A percentile compares a stretch with the other conserved stretches of the same genome.
Conservation (phyloP, 2,888 invertebrate species). For the Rotaria macrura region DNA sequence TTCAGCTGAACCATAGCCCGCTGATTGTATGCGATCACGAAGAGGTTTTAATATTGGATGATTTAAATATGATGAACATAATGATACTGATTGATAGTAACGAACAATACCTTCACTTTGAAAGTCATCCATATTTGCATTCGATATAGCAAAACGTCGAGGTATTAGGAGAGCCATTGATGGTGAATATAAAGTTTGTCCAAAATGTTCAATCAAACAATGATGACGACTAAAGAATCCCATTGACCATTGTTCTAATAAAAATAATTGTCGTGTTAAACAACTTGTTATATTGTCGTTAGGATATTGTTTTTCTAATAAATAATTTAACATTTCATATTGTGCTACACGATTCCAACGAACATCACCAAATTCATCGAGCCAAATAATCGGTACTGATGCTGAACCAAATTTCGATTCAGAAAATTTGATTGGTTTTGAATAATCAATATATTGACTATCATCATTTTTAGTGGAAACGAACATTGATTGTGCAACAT, state of each 20-base stretch:
- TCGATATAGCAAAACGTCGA: neutral
- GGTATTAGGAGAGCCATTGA: neutral
- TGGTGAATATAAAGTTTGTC: conserved; percentile 6
- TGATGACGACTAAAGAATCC: neutral
- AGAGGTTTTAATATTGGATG: neutral
- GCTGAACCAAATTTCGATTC: neutral
- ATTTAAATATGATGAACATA: neutral
- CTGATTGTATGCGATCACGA: neutral
- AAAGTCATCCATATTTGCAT: neutral
- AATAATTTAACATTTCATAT: neutral
- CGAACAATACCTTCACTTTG: neutral
- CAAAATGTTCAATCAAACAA: conserved; percentile 4
- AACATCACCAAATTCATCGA: neutral
- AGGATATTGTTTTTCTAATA: neutral
- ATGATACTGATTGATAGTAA: neutral
- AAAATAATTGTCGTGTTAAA: neutral
- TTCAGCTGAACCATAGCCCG: neutral
- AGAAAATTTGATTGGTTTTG: neutral
- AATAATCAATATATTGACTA: neutral
- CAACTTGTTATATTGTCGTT: neutral
- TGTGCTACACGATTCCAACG: neutral
- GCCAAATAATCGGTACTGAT: neutral
- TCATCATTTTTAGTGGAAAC: too few relatives aligned
- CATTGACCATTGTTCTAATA: neutral
- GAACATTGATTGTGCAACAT: neutral